Percentiles rank a stretch among this genome's conserved stretches.
These are phyloP conservation scores for Bungarus multicinctus DNA, from an alignment of 2,113 vertebrate genomes.

Conservation along the genomic window DNA sequence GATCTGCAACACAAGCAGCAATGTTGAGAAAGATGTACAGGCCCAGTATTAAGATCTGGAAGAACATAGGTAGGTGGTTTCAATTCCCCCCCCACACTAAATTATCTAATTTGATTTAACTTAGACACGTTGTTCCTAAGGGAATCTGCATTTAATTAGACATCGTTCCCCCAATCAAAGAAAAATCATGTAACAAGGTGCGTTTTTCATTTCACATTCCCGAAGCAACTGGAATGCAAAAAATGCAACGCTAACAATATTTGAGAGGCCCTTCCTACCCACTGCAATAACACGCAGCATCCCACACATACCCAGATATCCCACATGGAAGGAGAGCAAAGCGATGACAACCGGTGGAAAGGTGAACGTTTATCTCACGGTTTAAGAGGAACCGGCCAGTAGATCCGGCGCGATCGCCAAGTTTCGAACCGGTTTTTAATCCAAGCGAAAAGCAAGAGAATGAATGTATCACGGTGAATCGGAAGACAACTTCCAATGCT, in stretches of 20 bases:
- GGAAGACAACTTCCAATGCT: not conserved
- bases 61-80: not conserved
- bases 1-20: not conserved
- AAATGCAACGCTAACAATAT: not conserved
- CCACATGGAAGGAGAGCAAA: not conserved
- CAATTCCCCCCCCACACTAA: not conserved
- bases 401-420: not conserved
- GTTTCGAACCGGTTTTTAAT: not conserved
- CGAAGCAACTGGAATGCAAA: not conserved
- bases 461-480: not conserved
- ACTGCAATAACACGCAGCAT: not conserved
- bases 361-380: not conserved
- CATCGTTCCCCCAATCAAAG: conserved; percentile 7
- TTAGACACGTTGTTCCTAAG: not conserved
- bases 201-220: not conserved
- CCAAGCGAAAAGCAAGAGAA: not conserved
- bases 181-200: not conserved
- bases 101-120: not conserved
- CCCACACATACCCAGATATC: not conserved
- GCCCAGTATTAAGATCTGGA: accelerated
- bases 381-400: not conserved
- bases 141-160: not conserved
- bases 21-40: not conserved
- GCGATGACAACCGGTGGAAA: not conserved
- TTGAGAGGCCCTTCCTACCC: not conserved